A percentile compares a stretch with the other conserved stretches of the same genome.
phyloP scores from a whole-genome alignment of 2,113 vertebrate species.

The Orthochromis indermauri region DNA sequence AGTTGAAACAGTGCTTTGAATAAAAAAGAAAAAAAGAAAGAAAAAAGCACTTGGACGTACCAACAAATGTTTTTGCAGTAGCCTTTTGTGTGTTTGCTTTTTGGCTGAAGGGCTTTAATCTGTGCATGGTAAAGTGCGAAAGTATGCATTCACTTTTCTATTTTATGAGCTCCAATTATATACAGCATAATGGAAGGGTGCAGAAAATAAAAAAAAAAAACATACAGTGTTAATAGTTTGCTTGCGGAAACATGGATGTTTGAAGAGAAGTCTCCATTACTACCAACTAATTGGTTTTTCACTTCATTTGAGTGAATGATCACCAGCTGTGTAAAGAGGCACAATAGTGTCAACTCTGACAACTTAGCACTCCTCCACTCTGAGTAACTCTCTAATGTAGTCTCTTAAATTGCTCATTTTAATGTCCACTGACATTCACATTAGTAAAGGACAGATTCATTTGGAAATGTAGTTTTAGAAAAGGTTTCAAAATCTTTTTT shows the following conservation, averaged over 20 bases:
- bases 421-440: neutral
- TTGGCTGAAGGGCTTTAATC: neutral
- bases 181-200: neutral
- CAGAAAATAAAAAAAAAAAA: neutral
- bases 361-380: neutral
- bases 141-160: neutral
- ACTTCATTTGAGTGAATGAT: slow-evolving; percentile 35
- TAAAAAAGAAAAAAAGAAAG: neutral
- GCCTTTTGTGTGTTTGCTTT: neutral
- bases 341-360: neutral
- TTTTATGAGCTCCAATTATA: slow-evolving; percentile 11
- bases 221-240: neutral
- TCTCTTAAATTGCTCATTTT: neutral
- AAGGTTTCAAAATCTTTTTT: neutral
- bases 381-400: neutral
- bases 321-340: neutral
- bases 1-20: neutral
- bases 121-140: neutral
- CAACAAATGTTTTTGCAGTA: neutral
- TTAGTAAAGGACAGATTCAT: neutral
- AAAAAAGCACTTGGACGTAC: neutral
- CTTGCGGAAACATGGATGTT: neutral
- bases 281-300: slow-evolving; percentile 26
- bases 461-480: neutral
- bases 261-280: neutral